Conservation (phyloP, 2,113 vertebrate species). For the Arvicanthis niloticus region DNA sequence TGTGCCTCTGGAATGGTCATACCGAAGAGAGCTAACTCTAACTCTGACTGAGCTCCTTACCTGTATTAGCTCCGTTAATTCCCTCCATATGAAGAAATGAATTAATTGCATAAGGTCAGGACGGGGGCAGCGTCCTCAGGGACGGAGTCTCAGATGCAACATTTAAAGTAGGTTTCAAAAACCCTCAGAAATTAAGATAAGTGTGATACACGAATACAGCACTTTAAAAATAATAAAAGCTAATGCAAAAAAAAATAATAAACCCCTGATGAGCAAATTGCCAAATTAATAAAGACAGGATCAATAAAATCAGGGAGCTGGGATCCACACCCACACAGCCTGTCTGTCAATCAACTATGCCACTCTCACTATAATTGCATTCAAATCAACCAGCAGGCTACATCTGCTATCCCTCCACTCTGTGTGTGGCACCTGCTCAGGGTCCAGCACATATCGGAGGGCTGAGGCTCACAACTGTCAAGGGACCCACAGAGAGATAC, state of each 20-base stretch:
- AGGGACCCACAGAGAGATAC: neutral
- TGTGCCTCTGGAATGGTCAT: no score
- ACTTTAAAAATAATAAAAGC: neutral
- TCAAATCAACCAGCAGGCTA: fast-evolving
- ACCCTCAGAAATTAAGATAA: neutral
- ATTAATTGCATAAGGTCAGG: neutral
- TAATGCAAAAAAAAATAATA: neutral
- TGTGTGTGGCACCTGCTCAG: neutral
- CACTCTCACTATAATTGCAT: fast-evolving
- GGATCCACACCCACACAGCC: neutral
- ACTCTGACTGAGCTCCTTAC: neutral
- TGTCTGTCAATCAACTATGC: no score
- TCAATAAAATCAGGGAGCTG: neutral
- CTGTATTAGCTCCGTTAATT: neutral
- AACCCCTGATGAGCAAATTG: neutral
- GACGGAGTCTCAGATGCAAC: neutral
- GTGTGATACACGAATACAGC: neutral
- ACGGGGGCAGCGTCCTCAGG: no score
- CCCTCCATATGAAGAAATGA: neutral
- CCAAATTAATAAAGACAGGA: neutral
- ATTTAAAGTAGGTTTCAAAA: neutral
- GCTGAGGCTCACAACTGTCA: neutral
- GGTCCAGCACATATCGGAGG: neutral
- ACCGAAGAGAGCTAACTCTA: neutral
- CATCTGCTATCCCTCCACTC: neutral